Evolutionary conservation across 2,888 invertebrate species (phyloP), one percentile per base, ranked within the genome.

Genomic region (Lithophane leautieri): DNA sequence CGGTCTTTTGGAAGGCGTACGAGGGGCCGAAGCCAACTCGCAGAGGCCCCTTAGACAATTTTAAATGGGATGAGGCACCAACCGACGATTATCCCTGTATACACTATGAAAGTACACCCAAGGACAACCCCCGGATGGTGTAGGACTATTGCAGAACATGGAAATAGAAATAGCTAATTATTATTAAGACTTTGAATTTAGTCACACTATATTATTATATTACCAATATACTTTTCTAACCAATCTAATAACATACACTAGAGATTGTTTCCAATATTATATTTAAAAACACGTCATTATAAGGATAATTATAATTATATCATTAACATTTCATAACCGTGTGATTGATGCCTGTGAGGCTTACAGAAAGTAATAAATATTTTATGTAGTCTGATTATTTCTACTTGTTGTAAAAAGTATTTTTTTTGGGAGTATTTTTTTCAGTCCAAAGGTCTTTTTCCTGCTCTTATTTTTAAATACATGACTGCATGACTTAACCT

Each of bases 361-460:
- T 77, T 50, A 77, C 71, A 25, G 72, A 50, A 56, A 78, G 68
- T 58, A 54, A 62, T 78, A 71, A 78, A 82, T 82, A 79, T 75
- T 70, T 75, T 58, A 82, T 74, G 60, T 66, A 19, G 61, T 69
- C 50, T 82, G 52, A 65, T 69, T 79, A 70, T 79, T 63, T 68
- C 61, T 62, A 40, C 58, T 66, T 54, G 12, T 44, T 69, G 28
- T 78, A n/a, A n/a, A n/a, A n/a, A n/a, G n/a, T n/a, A n/a, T 78
- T 61, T 4, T n/a, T 50, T 70, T 2, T 34, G 34, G 28, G 68
- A 12, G 50, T 8, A 12, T 66, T 60, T 73, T 63, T 34, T 73
- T 71, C 22, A 28, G 25, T n/a, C 1, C 9, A 42, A 74, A 25
- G 16, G 47, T 52, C 9, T n/a, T 65, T 73, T 70, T 58, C 40